A percentile compares a stretch with the other conserved stretches of the same genome.
These are phyloP conservation scores for Anagrus nilaparvatae DNA, from an alignment of 1,140 invertebrate genomes.

Conservation along the genomic window DNA sequence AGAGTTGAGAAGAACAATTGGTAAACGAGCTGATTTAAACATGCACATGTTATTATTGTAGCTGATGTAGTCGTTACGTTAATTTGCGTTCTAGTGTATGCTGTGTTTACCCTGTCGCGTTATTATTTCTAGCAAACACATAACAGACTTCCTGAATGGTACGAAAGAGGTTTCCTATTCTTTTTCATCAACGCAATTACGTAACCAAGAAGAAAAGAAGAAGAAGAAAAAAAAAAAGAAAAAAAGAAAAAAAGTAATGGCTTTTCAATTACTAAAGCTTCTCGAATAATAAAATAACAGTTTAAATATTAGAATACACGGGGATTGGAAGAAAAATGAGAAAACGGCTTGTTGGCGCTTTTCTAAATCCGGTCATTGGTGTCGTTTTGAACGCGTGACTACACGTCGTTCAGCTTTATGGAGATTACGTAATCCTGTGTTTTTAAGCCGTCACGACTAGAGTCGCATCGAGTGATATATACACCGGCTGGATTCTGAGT, in stretches of 20 bases:
- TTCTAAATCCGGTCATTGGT: conserved; percentile 7
- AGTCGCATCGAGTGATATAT: too few species aligned
- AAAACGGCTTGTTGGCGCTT: too few species aligned
- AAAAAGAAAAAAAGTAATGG: background rate
- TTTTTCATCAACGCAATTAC: background rate
- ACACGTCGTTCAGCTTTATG: conserved; percentile 19
- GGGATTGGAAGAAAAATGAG: too few species aligned
- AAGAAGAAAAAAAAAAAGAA: background rate
- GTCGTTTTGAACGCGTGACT: conserved; percentile 16
- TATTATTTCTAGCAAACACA: background rate
- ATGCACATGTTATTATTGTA: conserved; percentile 9
- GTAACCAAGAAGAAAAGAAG: background rate
- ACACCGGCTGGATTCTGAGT: conserved; percentile 4
- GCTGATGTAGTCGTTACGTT: conserved; percentile 20
- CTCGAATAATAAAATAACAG: too few species aligned
- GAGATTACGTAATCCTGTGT: conserved; percentile 19
- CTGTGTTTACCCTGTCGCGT: background rate
- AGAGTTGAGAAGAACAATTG: conserved; percentile 7
- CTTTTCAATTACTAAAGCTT: too few species aligned
- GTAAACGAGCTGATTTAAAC: conserved; percentile 20
- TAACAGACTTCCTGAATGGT: conserved; percentile 9
- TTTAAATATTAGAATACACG: too few species aligned
- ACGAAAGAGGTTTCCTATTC: conserved; percentile 11
- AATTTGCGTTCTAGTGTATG: conserved; percentile 16
- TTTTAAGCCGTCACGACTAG: conserved; percentile 15